Conservation (phyloP, 1,140 invertebrate species). For the Globodera rostochiensis region DNA sequence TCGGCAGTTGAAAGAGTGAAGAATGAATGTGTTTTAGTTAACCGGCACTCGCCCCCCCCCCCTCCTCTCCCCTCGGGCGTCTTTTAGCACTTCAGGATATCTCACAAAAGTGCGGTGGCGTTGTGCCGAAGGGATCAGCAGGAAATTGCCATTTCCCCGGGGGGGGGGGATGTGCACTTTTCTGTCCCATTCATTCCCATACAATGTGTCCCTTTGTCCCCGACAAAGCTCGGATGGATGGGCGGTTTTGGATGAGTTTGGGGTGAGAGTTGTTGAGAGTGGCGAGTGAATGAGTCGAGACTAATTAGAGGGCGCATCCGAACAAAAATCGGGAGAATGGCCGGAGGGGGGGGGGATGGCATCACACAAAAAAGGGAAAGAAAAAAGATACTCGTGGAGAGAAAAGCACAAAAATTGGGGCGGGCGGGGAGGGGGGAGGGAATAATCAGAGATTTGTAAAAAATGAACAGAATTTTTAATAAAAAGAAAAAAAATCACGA, state of each 20-base stretch:
- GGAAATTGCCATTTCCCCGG: conserved; percentile 2
- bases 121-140: conserved; percentile 6
- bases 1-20: background rate
- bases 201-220: conserved; percentile 19
- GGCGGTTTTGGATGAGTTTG: conserved; percentile 6
- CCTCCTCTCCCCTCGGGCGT: background rate
- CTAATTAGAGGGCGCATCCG: conserved; percentile 21
- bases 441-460: background rate
- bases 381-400: background rate
- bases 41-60: too few relatives aligned
- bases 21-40: too few relatives aligned
- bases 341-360: conserved; percentile 1
- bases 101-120: conserved; percentile 9
- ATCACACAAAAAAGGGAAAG: background rate
- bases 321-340: conserved; percentile 8
- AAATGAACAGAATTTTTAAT: background rate
- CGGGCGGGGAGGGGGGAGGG: too few relatives aligned
- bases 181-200: background rate
- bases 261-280: conserved; percentile 3
- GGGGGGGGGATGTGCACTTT: conserved; percentile 5
- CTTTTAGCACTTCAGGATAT: background rate
- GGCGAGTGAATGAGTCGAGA: conserved; percentile 9
- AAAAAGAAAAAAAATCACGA: too few relatives aligned
- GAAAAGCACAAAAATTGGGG: background rate
- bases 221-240: conserved; percentile 17